These are phyloP conservation scores for Archilochus colubris DNA, from an alignment of 2,113 vertebrate genomes.

Conservation along the genomic window DNA sequence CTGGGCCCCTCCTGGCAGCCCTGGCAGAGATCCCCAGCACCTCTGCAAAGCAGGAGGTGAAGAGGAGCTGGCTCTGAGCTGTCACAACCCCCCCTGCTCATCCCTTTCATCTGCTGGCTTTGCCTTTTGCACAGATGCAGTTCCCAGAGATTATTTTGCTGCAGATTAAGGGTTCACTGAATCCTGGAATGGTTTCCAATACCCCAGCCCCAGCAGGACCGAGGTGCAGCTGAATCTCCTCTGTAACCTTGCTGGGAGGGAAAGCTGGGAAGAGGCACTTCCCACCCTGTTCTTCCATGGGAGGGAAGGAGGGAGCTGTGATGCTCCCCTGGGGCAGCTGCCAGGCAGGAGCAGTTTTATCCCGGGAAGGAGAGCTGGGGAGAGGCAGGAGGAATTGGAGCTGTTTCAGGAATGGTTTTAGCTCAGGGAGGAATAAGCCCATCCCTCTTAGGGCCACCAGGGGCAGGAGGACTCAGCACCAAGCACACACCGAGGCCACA, in stretches of 20 bases:
- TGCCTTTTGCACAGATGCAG: slow-evolving; percentile 18
- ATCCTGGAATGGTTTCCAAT: slow-evolving; percentile 27
- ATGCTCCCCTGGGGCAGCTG: neutral
- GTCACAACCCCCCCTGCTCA: neutral
- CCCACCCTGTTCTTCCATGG: neutral
- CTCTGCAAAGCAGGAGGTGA: neutral
- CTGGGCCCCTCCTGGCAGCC: neutral
- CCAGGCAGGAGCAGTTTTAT: neutral
- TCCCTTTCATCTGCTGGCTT: neutral
- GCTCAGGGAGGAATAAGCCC: neutral
- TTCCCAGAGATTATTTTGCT: slow-evolving; percentile 26
- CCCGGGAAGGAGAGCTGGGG: neutral
- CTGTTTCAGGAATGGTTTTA: neutral
- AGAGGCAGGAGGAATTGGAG: neutral
- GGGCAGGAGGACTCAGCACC: neutral
- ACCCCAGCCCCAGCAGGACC: neutral
- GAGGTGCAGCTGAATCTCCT: neutral
- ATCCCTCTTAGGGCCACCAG: neutral
- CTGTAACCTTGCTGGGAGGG: neutral
- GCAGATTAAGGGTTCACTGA: slow-evolving; percentile 47
- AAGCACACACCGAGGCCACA: neutral
- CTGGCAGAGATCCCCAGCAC: neutral
- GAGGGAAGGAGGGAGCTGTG: neutral
- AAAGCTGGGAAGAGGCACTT: neutral
- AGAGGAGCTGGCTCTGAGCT: neutral